Base-by-base conservation (phyloP, 1,140 invertebrate genomes). In the Aphidius ervi region DNA sequence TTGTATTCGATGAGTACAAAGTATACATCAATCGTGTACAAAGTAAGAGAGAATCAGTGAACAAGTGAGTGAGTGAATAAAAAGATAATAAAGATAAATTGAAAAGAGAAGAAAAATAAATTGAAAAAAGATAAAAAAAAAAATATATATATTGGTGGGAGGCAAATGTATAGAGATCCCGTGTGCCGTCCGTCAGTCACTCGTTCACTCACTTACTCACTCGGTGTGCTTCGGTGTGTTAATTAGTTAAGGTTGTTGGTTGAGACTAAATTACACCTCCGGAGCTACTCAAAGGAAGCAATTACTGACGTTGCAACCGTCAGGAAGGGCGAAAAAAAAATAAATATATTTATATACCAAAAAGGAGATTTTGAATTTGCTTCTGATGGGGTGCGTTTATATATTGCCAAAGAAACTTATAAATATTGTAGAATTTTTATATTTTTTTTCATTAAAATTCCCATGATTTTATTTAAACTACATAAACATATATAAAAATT, bases 161-260 rank as follows among this genome's bases (percentile, higher is more conserved):
- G 47, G 54, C 9, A 9, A 43, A 43, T 6, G 47, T 46, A 49
- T 8, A 62, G 59, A 64, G 16, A 50, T 10, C 55, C 59, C 59
- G 40, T 53, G 40, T 58, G 48, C 54, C 63, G 52, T 49, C 59
- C 47, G 58, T 65, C 64, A 65, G 56, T 64, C 58, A 58, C 58
- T 68, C 62, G 62, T 58, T 70, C 66, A 61, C 64, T 67, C 63
- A 62, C 64, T 67, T 63, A 62, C 62, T 68, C 63, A 55, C 72
- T 74, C 71, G 72, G 71, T 74, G 72, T 31, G 23, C 23, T 70
- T 77, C 70, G 74, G 74, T 78, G 75, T 78, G 76, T 78, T 78
- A 78, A 79, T 78, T 79, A 79, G 76, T 78, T 79, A 79, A 78
- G 74, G 77, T 78, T 79, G 75, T 77, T 79, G 76, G 75, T 78